These are phyloP conservation scores for Neolamprologus devosi DNA, from an alignment of 2,113 vertebrate species.

Conservation along the genomic window DNA sequence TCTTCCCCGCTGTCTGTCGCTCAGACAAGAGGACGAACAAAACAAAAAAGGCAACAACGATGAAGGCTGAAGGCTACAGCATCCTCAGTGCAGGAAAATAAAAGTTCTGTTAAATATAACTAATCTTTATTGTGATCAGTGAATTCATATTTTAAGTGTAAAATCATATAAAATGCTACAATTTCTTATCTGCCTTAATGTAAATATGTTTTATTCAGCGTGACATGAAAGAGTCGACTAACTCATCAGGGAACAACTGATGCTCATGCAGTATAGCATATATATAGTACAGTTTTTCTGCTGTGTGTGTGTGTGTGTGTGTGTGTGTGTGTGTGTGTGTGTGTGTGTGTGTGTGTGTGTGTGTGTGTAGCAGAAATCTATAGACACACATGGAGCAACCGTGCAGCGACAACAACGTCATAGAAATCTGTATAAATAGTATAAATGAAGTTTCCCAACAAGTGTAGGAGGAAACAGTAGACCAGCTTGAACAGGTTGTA, in stretches of 20 bases:
- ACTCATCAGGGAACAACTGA: not conserved
- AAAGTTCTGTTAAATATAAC: not conserved
- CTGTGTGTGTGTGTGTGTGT: not conserved
- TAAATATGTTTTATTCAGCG: not conserved
- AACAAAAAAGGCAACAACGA: not conserved
- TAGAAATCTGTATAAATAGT: not conserved
- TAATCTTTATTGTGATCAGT: not conserved
- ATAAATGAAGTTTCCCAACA: not conserved
- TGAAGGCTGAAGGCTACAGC: not conserved
- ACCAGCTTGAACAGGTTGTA: not conserved
- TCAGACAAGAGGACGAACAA: not conserved
- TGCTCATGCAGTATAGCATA: not conserved
- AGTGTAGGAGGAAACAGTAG: not conserved
- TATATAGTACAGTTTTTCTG: not conserved
- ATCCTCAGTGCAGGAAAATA: not conserved
- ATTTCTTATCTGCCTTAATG: not conserved
- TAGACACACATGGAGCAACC: not conserved
- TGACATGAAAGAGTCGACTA: not conserved
- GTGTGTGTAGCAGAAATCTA: not conserved
- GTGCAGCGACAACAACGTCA: not conserved
- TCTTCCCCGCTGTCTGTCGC: conserved; percentile 8
- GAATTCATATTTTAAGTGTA: not conserved
- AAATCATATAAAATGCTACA: not conserved
- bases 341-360: not conserved
- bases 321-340: not conserved